Evolutionary conservation across 2,113 vertebrate species (phyloP).

Genomic region (Fregata magnificens): DNA sequence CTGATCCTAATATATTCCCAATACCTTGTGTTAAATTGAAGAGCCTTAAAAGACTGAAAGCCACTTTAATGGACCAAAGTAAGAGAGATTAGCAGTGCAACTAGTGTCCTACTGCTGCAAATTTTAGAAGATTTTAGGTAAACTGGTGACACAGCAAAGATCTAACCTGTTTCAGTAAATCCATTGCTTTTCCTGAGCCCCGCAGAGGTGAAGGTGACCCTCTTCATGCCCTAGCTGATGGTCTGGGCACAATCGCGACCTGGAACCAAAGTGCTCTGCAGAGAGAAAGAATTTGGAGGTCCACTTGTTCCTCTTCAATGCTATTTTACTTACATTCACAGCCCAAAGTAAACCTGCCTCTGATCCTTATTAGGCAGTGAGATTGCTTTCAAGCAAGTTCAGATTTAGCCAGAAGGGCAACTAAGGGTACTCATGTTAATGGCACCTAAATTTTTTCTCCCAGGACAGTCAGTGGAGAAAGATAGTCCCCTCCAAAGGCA

Average conservation of each 20-base stretch:
- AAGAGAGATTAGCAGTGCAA: not conserved
- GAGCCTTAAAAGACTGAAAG: not conserved
- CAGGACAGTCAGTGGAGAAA: not conserved
- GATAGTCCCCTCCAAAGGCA: not conserved
- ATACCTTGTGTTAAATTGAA: not conserved
- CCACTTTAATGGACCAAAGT: not conserved
- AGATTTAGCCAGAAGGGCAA: not conserved
- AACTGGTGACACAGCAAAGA: not conserved
- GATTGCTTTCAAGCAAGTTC: not conserved
- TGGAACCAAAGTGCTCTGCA: not conserved
- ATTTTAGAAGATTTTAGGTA: not conserved
- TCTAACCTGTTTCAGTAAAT: not conserved
- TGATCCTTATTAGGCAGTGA: not conserved
- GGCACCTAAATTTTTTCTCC: not conserved
- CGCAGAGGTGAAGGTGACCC: too few relatives aligned
- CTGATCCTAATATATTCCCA: not conserved
- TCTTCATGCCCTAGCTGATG: not conserved
- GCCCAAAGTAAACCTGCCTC: not conserved
- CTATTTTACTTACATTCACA: not conserved
- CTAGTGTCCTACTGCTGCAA: not conserved
- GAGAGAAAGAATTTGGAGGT: not conserved
- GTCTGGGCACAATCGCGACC: not conserved
- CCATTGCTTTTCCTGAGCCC: not conserved
- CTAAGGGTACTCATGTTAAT: not conserved
- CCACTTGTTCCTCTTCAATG: not conserved